Evolutionary conservation across 2,797 vertebrate genomes (phyloP).

Genomic region (Galaxias olidus): DNA sequence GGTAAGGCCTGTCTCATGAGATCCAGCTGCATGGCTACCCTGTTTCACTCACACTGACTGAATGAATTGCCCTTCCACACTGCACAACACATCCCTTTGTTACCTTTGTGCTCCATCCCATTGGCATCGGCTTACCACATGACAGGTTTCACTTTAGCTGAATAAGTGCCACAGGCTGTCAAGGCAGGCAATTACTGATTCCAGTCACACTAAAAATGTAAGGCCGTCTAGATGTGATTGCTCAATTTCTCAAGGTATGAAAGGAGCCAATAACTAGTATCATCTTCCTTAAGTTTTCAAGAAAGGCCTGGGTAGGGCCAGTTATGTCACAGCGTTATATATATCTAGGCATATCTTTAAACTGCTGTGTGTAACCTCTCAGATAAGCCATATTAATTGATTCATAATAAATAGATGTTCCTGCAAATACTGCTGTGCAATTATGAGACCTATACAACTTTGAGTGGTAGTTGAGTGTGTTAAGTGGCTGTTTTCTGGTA

Average conservation of each 20-base stretch:
- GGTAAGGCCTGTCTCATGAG: too few relatives aligned
- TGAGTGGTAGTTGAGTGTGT: constrained; percentile 2
- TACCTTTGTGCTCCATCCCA: constrained; percentile 16
- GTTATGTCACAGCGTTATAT: too few relatives aligned
- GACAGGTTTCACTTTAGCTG: constrained; percentile 50
- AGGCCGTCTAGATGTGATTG: constrained; percentile 47
- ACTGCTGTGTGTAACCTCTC: not conserved
- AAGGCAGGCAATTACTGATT: constrained; percentile 54
- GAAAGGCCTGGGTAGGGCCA: too few relatives aligned
- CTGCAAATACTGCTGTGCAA: too few relatives aligned
- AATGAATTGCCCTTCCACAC: constrained; percentile 49
- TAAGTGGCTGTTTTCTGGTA: not conserved
- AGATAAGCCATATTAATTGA: constrained; percentile 23
- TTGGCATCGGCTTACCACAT: constrained; percentile 34
- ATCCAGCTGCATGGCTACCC: constrained; percentile 22
- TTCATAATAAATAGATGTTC: constrained; percentile 26
- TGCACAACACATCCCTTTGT: constrained; percentile 7
- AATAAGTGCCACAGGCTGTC: constrained; percentile 57
- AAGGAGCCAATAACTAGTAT: constrained; percentile 49
- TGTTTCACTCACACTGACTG: constrained; percentile 44
- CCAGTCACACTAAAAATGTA: constrained; percentile 40
- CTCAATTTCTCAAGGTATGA: constrained; percentile 44
- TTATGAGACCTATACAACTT: constrained; percentile 4
- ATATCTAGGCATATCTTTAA: not conserved
- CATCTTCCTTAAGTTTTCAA: constrained; percentile 27